phyloP scores from a whole-genome alignment of 2,113 vertebrate species.

The Origma solitaria region DNA sequence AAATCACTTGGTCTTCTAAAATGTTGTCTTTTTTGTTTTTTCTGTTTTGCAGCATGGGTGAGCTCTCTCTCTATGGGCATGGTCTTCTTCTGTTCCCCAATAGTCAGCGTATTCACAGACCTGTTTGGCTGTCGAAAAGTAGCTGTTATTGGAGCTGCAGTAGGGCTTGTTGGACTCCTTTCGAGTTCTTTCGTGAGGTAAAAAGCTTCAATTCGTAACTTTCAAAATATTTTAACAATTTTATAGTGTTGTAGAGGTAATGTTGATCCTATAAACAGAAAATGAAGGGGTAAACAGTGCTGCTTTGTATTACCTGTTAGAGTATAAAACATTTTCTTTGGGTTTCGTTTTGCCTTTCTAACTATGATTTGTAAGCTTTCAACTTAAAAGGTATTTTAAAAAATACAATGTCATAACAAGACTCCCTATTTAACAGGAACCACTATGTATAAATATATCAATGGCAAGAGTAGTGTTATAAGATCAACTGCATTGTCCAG shows the following conservation, averaged over 20 bases:
- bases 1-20: not conserved
- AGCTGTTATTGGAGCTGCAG: conserved; percentile 85
- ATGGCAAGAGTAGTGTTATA: not conserved
- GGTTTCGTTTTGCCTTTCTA: not conserved
- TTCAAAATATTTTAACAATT: not conserved
- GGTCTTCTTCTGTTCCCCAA: conserved; percentile 98
- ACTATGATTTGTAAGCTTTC: not conserved
- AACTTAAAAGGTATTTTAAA: not conserved
- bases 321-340: not conserved
- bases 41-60: conserved; percentile 84
- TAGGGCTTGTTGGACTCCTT: conserved; percentile 87
- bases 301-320: not conserved
- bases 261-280: not conserved
- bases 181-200: conserved; percentile 93
- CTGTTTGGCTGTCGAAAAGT: conserved; percentile 86
- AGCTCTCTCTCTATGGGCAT: conserved; percentile 95
- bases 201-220: not conserved
- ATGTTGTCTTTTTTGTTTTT: not conserved
- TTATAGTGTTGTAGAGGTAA: not conserved
- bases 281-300: not conserved
- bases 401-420: not conserved
- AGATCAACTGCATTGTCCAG: not conserved
- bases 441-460: not conserved
- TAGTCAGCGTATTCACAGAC: conserved; percentile 94
- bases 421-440: not conserved